These are phyloP conservation scores for Oplegnathus fasciatus DNA, from an alignment of 2,113 vertebrate genomes.

Conservation along the genomic window DNA sequence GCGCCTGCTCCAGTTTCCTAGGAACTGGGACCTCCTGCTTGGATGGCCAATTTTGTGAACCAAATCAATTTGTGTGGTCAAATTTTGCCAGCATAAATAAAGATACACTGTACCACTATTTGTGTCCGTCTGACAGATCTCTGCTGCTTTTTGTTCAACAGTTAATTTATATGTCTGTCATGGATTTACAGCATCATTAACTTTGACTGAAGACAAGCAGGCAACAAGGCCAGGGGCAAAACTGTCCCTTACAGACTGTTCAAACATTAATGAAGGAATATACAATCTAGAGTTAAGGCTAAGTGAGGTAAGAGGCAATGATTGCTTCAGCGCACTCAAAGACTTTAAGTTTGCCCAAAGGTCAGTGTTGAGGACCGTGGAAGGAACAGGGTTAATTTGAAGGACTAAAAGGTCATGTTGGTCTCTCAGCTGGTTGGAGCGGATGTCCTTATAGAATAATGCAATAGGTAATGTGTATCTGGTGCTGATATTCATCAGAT, in stretches of 20 bases:
- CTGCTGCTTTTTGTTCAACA: background rate
- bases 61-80: slow-evolving; percentile 19
- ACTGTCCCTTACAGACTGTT: background rate
- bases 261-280: slow-evolving; percentile 22
- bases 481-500: background rate
- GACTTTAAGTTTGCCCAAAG: background rate
- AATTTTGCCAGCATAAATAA: background rate
- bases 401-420: slow-evolving; percentile 11
- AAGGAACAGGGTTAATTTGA: slow-evolving; percentile 11
- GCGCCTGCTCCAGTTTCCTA: slow-evolving; percentile 43
- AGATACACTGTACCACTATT: background rate
- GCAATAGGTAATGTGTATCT: background rate
- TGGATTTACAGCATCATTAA: slow-evolving; percentile 10
- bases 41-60: slow-evolving; percentile 27
- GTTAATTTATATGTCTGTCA: slow-evolving; percentile 10
- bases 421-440: slow-evolving; percentile 1
- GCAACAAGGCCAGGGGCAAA: background rate
- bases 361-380: background rate
- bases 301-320: background rate
- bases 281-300: background rate
- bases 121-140: background rate
- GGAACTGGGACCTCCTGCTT: slow-evolving; percentile 43
- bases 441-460: slow-evolving; percentile 6
- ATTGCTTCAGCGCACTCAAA: background rate
- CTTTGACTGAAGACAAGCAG: background rate